Conservation (phyloP, 2,113 vertebrate genomes). For the Ceratotherium simum region DNA sequence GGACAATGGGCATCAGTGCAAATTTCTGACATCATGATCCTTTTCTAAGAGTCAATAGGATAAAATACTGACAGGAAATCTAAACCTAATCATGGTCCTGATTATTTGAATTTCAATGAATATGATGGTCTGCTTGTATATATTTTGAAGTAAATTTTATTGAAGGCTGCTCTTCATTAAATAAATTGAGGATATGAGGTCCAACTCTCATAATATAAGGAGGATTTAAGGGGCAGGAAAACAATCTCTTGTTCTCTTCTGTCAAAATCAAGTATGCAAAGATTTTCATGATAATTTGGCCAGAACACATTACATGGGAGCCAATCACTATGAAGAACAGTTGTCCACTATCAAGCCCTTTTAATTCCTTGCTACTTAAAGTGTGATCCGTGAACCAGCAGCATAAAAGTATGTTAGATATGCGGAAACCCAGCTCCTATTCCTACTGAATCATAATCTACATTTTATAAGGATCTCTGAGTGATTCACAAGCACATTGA, state of each 20-base stretch:
- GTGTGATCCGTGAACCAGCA: background rate
- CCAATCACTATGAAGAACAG: background rate
- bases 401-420: background rate
- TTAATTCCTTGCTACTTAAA: background rate
- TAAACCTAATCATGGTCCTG: background rate
- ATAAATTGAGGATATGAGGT: background rate
- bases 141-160: background rate
- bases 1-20: background rate
- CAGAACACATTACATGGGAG: background rate
- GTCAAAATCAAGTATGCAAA: conserved; percentile 10
- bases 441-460: background rate
- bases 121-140: background rate
- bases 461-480: background rate
- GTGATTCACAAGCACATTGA: background rate
- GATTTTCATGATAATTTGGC: background rate
- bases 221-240: background rate
- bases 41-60: background rate
- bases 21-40: background rate
- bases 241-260: background rate
- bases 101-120: conserved; percentile 29
- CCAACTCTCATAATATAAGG: background rate
- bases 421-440: background rate
- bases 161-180: background rate
- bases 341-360: background rate
- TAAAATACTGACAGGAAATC: background rate